These are phyloP conservation scores for Listrodromus nycthemerus DNA, from an alignment of 2,888 invertebrate species.

Conservation along the genomic window DNA sequence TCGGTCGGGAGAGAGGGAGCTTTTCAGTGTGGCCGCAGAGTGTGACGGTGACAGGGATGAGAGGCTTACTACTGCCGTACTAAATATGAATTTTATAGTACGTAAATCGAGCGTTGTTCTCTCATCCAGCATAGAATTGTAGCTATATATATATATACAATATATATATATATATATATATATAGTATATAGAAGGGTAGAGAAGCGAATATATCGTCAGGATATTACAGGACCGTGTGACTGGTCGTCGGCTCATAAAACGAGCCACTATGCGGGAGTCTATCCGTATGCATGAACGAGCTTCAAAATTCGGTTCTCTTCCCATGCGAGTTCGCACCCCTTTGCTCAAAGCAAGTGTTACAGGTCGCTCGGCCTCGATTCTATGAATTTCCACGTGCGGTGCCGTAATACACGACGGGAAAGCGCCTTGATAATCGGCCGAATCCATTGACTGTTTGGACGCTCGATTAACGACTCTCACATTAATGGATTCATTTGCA, in stretches of 20 bases:
- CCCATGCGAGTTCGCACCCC: conserved; percentile 16
- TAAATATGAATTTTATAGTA: conserved; percentile 21
- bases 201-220: conserved; percentile 30
- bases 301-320: conserved; percentile 20
- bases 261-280: neutral
- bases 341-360: neutral
- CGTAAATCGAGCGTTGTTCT: neutral
- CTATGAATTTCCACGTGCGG: conserved; percentile 6
- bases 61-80: neutral
- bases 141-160: neutral
- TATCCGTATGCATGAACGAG: neutral
- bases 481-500: conserved; percentile 57
- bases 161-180: neutral
- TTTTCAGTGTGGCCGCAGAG: conserved; percentile 1
- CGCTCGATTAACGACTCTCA: conserved; percentile 50
- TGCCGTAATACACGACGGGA: conserved; percentile 9
- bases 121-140: neutral
- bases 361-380: neutral
- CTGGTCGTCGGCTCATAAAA: conserved; percentile 28
- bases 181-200: neutral
- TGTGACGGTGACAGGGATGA: conserved; percentile 13
- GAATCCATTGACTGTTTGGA: conserved; percentile 46
- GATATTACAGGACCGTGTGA: neutral
- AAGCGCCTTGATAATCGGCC: conserved; percentile 32
- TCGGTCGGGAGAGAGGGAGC: neutral